phyloP scores from a whole-genome alignment of 2,797 vertebrate species.

The Sebastes cheni region DNA sequence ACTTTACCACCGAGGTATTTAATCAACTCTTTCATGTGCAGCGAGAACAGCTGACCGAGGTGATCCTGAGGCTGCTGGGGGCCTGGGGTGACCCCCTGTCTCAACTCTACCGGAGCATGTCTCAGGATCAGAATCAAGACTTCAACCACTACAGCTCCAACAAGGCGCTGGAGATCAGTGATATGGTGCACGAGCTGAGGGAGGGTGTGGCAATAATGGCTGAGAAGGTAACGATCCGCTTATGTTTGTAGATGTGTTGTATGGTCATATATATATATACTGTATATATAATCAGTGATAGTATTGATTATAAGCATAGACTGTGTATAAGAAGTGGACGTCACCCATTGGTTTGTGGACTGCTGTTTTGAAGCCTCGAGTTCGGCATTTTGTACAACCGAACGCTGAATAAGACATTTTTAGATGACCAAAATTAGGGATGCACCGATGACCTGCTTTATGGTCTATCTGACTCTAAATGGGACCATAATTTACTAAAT shows the following conservation, averaged over 20 bases:
- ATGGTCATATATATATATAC: not conserved
- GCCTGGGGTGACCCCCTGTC: constrained; percentile 78
- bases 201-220: constrained; percentile 76
- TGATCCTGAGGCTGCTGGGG: constrained; percentile 77
- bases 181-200: constrained; percentile 74
- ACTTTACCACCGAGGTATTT: not conserved
- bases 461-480: too few relatives aligned
- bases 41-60: constrained; percentile 77
- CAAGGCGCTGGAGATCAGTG: constrained; percentile 77
- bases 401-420: too few relatives aligned
- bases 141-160: constrained; percentile 70
- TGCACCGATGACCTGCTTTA: too few relatives aligned
- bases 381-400: too few relatives aligned
- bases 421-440: too few relatives aligned
- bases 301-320: not conserved
- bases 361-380: too few relatives aligned
- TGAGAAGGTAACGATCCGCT: constrained; percentile 66
- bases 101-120: constrained; percentile 73
- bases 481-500: too few relatives aligned
- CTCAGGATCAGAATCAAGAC: constrained; percentile 65
- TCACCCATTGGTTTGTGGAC: too few relatives aligned
- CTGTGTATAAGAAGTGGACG: too few relatives aligned
- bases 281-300: not conserved
- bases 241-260: not conserved
- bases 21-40: constrained; percentile 25